Percentiles rank a stretch among this genome's conserved stretches.
phyloP scores from a whole-genome alignment of 2,888 invertebrate species.

The Watsonalla cultraria region DNA sequence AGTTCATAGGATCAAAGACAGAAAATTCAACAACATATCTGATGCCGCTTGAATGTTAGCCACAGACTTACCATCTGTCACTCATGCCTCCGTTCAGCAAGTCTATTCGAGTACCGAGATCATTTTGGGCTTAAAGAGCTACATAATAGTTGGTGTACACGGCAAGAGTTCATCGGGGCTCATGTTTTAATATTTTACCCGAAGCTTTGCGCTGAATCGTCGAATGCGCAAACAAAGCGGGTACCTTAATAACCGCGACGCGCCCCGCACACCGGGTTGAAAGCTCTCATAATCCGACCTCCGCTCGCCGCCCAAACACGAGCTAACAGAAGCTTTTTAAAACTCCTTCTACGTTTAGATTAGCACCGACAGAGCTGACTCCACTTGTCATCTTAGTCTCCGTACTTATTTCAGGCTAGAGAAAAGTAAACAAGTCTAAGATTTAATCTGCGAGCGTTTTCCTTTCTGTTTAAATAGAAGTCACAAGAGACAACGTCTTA shows the following conservation, averaged over 20 bases:
- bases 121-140: constrained; percentile 9
- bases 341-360: constrained; percentile 58
- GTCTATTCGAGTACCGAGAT: not conserved
- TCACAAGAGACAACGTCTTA: constrained; percentile 70
- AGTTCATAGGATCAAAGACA: too few species aligned
- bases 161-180: constrained; percentile 39
- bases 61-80: too few species aligned
- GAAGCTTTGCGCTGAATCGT: constrained; percentile 55
- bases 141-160: constrained; percentile 30
- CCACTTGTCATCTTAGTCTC: constrained; percentile 58
- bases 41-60: too few species aligned
- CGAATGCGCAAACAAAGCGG: constrained; percentile 66
- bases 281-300: constrained; percentile 65
- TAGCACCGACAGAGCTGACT: constrained; percentile 58
- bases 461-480: constrained; percentile 73
- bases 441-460: constrained; percentile 72
- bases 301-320: constrained; percentile 37
- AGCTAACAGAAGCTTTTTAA: constrained; percentile 51
- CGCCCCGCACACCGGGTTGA: constrained; percentile 46
- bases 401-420: constrained; percentile 53
- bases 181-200: constrained; percentile 69
- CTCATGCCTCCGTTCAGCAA: not conserved
- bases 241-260: constrained; percentile 66
- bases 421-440: constrained; percentile 67
- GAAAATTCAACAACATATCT: too few species aligned